These are phyloP conservation scores for Aviceda subcristata DNA, from an alignment of 2,113 vertebrate genomes.

Conservation along the genomic window DNA sequence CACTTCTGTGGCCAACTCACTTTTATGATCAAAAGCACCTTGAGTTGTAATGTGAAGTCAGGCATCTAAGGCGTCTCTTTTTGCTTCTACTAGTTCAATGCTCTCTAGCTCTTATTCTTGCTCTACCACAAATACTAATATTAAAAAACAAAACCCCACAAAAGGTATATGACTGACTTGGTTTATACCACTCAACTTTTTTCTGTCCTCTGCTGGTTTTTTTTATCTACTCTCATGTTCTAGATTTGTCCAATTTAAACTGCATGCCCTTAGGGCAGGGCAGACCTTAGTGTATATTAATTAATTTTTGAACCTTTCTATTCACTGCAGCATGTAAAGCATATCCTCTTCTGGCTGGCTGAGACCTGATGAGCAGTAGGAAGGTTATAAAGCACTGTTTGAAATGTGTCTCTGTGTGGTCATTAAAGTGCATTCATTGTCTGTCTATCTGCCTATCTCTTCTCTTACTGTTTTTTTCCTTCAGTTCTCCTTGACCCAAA, in stretches of 20 bases:
- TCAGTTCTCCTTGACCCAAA: conserved; percentile 42
- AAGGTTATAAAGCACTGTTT: conserved; percentile 12
- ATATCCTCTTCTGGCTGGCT: background rate
- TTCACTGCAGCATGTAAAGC: conserved; percentile 5
- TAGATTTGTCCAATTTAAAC: background rate
- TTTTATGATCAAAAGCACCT: background rate
- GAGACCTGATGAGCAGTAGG: background rate
- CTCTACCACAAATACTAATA: background rate
- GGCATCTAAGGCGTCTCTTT: background rate
- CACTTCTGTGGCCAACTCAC: background rate
- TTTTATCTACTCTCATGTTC: background rate
- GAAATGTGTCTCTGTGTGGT: conserved; percentile 22
- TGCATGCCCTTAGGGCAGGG: background rate
- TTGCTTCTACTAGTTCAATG: background rate
- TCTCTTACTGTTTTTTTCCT: background rate
- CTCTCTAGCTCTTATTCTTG: background rate
- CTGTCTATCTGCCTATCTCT: background rate
- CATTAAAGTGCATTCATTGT: conserved; percentile 8
- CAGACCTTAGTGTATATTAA: background rate
- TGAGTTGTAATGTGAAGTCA: background rate
- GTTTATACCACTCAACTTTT: background rate
- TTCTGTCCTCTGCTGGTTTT: background rate
- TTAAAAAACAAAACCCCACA: background rate
- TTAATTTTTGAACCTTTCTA: conserved; percentile 17
- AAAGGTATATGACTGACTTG: background rate